A percentile compares a stretch with the other conserved stretches of the same genome.
Conservation (phyloP, 23 tunicate genomes). For the Aplidium turbinatum region DNA sequence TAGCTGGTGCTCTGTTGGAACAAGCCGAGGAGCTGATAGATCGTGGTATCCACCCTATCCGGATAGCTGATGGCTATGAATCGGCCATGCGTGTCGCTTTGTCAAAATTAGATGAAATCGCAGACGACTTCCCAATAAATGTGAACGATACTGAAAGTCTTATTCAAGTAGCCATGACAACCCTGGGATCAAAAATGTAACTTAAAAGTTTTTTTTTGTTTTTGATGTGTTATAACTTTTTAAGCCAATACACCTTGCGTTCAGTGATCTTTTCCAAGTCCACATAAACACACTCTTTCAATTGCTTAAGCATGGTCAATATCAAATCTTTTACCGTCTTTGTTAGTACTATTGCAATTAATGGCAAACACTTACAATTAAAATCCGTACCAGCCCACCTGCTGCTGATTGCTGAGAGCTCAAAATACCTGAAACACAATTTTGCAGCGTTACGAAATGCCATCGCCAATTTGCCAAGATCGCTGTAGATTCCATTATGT, state of each 20-base stretch:
- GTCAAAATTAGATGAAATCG: slow-evolving; percentile 76
- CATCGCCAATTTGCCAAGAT: slow-evolving; percentile 98
- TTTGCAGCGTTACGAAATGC: slow-evolving; percentile 86
- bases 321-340: background rate
- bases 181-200: slow-evolving; percentile 97
- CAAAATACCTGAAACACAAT: background rate
- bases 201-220: background rate
- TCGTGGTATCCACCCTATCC: slow-evolving; percentile 98
- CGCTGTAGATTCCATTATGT: slow-evolving; percentile 96
- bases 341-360: background rate
- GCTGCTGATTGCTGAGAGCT: too few relatives aligned
- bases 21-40: slow-evolving; percentile 97
- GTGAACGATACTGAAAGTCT: slow-evolving; percentile 60
- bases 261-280: too few relatives aligned
- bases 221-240: too few relatives aligned
- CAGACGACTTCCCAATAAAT: slow-evolving; percentile 87
- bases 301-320: too few relatives aligned
- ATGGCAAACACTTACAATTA: too few relatives aligned
- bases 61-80: slow-evolving; percentile 98
- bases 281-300: too few relatives aligned
- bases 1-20: slow-evolving; percentile 98
- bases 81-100: slow-evolving; percentile 92
- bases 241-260: too few relatives aligned
- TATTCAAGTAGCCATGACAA: slow-evolving; percentile 95
- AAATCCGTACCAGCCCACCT: too few relatives aligned